phyloP scores from a whole-genome alignment of 2,113 vertebrate genomes.

The Pavo muticus region DNA sequence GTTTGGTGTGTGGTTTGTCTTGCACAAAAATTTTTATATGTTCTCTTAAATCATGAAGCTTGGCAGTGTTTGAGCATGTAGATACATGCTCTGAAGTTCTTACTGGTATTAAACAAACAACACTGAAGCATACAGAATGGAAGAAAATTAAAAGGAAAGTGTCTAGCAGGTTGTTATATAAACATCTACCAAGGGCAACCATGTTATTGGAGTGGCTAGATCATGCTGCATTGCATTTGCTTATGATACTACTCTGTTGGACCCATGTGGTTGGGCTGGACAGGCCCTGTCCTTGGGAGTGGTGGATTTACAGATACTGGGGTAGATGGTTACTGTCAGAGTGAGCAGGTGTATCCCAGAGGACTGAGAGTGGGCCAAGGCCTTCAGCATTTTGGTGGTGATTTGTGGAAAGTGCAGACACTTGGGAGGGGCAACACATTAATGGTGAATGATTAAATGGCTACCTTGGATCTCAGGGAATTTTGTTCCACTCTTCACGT shows the following conservation, averaged over 20 bases:
- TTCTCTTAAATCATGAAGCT: not conserved
- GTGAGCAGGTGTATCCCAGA: not conserved
- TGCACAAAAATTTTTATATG: not conserved
- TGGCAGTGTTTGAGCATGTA: not conserved
- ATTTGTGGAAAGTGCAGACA: not conserved
- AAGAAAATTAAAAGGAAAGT: not conserved
- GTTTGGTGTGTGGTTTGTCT: not conserved
- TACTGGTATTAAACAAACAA: not conserved
- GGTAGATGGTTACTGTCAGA: not conserved
- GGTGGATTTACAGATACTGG: not conserved
- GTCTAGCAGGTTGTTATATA: not conserved
- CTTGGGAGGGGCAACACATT: not conserved
- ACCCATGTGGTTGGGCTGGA: rapidly evolving
- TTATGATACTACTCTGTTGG: not conserved
- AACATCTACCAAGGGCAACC: not conserved
- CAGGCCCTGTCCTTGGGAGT: not conserved
- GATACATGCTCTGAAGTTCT: not conserved
- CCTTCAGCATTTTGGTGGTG: not conserved
- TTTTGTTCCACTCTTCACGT: not conserved
- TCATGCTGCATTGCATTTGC: not conserved
- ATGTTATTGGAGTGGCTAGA: not conserved
- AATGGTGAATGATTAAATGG: not conserved
- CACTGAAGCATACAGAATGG: not conserved
- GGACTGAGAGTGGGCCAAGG: not conserved
- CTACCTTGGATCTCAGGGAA: rapidly evolving